Base-by-base conservation (phyloP, 2,113 vertebrate species). In the Syrrhaptes paradoxus region DNA sequence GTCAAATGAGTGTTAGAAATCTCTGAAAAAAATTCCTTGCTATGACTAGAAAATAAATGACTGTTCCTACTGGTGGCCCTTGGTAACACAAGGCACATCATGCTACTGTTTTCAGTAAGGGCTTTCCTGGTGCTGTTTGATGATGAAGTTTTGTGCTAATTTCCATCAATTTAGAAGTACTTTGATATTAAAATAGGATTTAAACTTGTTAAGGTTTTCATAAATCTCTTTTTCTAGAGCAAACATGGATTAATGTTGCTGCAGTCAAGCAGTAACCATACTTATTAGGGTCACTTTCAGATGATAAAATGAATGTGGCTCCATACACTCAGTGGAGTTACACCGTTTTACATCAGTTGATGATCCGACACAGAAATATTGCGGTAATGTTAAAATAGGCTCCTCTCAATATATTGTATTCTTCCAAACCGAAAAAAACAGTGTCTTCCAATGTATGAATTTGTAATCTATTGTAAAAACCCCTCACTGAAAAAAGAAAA, bases 171-270 rank as follows among this genome's bases (percentile, higher is more conserved):
- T 86, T 90, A 67, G 63, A 55, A 57, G 26, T 41, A 61, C 55
- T 92, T 90, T 81, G 85, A 72, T 88, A 93, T 74, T 81, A 88
- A 94, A 96, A 52, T 59, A 52, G 68, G 65, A 52, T 95, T 95
- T 84, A 46, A 91, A 94, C 45, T 73, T 77, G 76, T 48, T 86
- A 61, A 81, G 62, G 71, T 41, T 86, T 93, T 80, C 10, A 28
- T 63, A 74, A 74, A 67, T 78, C 71, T 82, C 17, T 70, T 94
- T 93, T 94, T 77, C 81, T 91, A 80, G 85, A 96, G 70, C 75
- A 85, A 89, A 85, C 38, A 26, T 51, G 51, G 85, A 85, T 96
- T 94, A 73, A 76, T 62, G 22, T 91, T 79, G 24, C 36, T 76
- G 49, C 62, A 89, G 77, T 75, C 46, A 65, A 92, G 84, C 54